Base-by-base conservation (phyloP, 2,888 invertebrate genomes). In the Hirtodrosophila duncani region DNA sequence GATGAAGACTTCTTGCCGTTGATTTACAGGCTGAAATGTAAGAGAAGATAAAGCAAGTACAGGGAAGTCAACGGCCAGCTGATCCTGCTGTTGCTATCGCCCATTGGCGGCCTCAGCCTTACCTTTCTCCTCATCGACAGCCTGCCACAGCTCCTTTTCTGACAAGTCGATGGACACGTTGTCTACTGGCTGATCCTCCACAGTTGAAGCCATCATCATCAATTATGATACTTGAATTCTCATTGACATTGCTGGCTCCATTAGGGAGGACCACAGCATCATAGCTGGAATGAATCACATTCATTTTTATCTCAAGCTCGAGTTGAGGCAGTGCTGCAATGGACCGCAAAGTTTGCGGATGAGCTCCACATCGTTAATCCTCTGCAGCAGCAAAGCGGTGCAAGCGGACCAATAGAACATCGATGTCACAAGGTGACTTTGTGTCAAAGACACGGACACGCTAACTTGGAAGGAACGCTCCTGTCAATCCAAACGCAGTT, bases 321-420 rank as follows among this genome's bases (percentile, higher is more conserved):
- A 5, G 0, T 21, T 66, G 59, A 1, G 50, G 29, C 13, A 33
- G 67, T 18, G 10, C 56, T 66, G 2, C n/a, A n/a, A n/a, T n/a
- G n/a, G n/a, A n/a, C n/a, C n/a, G n/a, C 44, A 52, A 39, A 63
- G 3, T 3, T 46, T 56, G 3, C 48, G 61, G 13, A 66, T 6
- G 23, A 60, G 20, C 24, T 63, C 67, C 37, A 66, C 16, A 21
- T 67, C 52, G 9, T 57, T 46, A 23, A 66, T 57, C 1, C 60
- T 52, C 38, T 51, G 52, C 41, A 63, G 56, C 14, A 66, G 27
- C 13, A 67, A 3, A 21, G 18, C 1, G 2, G 50, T 45, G 0
- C 34, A 67, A 66, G 3, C 2, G 67, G 23, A 1, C 29, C 67
- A 66, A n/a, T 66, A 67, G 5, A 66, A 67, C 8, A 66, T 61